Percentiles rank a stretch among this genome's conserved stretches.
phyloP scores from a whole-genome alignment of 2,888 invertebrate genomes.

The Caenorhabditis panamensis region DNA sequence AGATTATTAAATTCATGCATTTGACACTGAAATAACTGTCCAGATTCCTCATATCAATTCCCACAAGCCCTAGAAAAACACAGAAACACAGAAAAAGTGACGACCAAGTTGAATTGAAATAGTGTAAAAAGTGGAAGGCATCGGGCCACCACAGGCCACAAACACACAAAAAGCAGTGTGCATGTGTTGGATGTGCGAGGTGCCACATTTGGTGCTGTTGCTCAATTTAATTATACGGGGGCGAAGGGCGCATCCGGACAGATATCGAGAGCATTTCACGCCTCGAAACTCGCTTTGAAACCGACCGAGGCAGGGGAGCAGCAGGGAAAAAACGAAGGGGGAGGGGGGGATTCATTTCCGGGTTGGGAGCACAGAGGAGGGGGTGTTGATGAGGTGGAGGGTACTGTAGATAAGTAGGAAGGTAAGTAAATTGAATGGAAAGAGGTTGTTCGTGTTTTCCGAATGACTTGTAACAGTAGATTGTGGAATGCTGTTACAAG shows the following conservation, averaged over 20 bases:
- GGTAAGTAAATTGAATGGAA: no score
- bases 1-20: no score
- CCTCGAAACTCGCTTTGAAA: constrained; percentile 44
- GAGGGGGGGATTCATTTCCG: constrained; percentile 23
- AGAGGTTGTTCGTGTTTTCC: no score
- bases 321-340: not conserved
- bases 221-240: constrained; percentile 64
- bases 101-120: no score
- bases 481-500: no score
- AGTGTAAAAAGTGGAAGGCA: no score
- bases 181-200: constrained; percentile 44
- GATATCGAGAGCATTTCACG: constrained; percentile 45
- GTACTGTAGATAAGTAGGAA: no score
- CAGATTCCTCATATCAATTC: no score
- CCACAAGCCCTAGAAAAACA: no score
- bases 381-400: not conserved
- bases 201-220: constrained; percentile 64
- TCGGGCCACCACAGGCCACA: not conserved
- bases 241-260: constrained; percentile 54
- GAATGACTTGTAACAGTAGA: no score
- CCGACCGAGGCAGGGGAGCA: constrained; percentile 16
- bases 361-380: not conserved
- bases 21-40: no score
- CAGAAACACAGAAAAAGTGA: no score
- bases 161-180: constrained; percentile 6